phyloP scores from a whole-genome alignment of 2,888 invertebrate genomes.

The Galeruca laticollis region DNA sequence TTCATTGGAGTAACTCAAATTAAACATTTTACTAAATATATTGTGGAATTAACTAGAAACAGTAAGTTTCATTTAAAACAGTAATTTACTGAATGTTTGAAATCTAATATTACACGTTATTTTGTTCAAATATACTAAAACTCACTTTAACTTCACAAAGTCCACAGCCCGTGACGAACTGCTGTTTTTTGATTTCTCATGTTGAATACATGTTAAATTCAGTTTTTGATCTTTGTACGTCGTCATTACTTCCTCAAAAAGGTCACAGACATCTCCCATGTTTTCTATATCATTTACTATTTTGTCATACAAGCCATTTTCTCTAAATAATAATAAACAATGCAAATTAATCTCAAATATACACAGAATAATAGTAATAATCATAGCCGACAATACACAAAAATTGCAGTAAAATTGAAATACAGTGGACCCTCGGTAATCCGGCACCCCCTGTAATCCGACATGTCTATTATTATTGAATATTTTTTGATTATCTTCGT shows the following conservation, averaged over 20 bases:
- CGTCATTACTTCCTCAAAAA: slow-evolving; percentile 26
- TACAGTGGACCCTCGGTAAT: too few species aligned
- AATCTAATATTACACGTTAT: slow-evolving; percentile 10
- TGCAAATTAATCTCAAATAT: background rate
- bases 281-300: slow-evolving; percentile 33
- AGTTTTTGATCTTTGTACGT: background rate
- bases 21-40: too few species aligned
- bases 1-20: too few species aligned
- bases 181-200: slow-evolving; percentile 30
- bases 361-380: too few species aligned
- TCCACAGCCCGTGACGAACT: slow-evolving; percentile 40
- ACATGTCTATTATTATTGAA: too few species aligned
- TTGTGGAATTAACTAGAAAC: too few species aligned
- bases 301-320: slow-evolving; percentile 11
- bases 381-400: too few species aligned
- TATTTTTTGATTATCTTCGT: too few species aligned
- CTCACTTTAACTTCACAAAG: slow-evolving; percentile 41
- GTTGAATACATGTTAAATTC: background rate
- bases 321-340: slow-evolving; percentile 13
- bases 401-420: background rate
- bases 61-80: too few species aligned
- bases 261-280: slow-evolving; percentile 40
- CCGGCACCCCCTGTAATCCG: too few species aligned
- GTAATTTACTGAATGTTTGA: background rate
- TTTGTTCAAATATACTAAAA: background rate